Evolutionary conservation across 2,888 invertebrate species (phyloP).

Genomic region (Tethea ocularis): DNA sequence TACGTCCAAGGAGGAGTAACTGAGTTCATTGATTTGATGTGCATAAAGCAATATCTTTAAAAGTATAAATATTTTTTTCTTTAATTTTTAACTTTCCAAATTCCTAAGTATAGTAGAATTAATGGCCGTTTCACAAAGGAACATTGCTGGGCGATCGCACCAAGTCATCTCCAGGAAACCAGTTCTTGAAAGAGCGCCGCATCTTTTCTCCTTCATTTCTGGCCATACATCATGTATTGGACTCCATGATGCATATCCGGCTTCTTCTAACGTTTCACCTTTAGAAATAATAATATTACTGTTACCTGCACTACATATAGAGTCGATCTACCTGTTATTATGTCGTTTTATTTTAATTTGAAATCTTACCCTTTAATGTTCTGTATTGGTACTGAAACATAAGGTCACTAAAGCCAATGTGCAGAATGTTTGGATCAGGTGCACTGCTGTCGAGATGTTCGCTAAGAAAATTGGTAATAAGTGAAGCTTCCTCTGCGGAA

Average conservation of each 20-base stretch:
- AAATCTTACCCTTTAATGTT: conserved; percentile 47
- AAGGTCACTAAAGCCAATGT: conserved; percentile 58
- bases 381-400: conserved; percentile 59
- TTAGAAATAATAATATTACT: background rate
- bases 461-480: conserved; percentile 47
- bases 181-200: conserved; percentile 53
- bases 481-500: conserved; percentile 51
- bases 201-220: conserved; percentile 36
- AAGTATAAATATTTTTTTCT: background rate
- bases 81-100: background rate
- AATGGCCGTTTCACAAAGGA: conserved; percentile 47
- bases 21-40: too few relatives aligned
- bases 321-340: too few relatives aligned
- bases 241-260: conserved; percentile 54
- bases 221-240: conserved; percentile 35
- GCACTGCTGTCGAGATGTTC: conserved; percentile 47
- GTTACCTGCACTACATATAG: too few relatives aligned
- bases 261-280: conserved; percentile 51
- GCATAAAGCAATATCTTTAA: background rate
- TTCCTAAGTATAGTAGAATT: conserved; percentile 19
- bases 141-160: conserved; percentile 55
- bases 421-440: conserved; percentile 51
- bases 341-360: conserved; percentile 2
- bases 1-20: background rate
- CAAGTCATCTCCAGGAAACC: conserved; percentile 46